Evolutionary conservation across 1,140 invertebrate species (phyloP).

Genomic region (Eriocheir sinensis): DNA sequence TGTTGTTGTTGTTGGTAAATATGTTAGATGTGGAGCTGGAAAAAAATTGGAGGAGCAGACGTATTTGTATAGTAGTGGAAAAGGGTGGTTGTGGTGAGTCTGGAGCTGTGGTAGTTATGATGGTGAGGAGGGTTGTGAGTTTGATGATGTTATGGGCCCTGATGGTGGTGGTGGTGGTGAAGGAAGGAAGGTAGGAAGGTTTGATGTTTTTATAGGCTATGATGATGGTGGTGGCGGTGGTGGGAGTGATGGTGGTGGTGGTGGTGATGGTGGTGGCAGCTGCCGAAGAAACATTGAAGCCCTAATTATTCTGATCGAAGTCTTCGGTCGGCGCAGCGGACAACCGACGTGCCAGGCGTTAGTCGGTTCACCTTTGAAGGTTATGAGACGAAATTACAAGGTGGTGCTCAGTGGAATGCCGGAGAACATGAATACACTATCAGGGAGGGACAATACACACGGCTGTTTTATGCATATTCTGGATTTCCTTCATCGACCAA

Average conservation of each 20-base stretch:
- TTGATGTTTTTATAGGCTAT: no score
- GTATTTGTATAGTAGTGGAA: no score
- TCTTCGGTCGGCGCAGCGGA: not conserved
- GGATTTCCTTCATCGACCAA: not conserved
- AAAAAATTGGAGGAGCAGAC: no score
- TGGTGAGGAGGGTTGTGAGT: not conserved
- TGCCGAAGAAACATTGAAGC: conserved; percentile 23
- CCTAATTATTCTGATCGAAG: not conserved
- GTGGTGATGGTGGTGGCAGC: not conserved
- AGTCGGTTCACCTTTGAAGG: not conserved
- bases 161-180: not conserved
- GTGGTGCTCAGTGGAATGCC: not conserved
- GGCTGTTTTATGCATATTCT: not conserved
- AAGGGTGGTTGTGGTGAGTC: no score
- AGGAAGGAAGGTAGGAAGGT: not conserved
- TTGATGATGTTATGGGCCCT: not conserved
- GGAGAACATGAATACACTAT: not conserved
- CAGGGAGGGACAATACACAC: not conserved
- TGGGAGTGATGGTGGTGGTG: not conserved
- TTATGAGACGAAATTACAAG: not conserved
- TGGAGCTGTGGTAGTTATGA: no score
- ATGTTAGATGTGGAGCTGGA: no score
- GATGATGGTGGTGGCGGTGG: not conserved
- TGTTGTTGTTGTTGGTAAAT: no score
- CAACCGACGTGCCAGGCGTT: not conserved